Base-by-base conservation (phyloP, 2,888 invertebrate species). In the Azorinus chamasolen region DNA sequence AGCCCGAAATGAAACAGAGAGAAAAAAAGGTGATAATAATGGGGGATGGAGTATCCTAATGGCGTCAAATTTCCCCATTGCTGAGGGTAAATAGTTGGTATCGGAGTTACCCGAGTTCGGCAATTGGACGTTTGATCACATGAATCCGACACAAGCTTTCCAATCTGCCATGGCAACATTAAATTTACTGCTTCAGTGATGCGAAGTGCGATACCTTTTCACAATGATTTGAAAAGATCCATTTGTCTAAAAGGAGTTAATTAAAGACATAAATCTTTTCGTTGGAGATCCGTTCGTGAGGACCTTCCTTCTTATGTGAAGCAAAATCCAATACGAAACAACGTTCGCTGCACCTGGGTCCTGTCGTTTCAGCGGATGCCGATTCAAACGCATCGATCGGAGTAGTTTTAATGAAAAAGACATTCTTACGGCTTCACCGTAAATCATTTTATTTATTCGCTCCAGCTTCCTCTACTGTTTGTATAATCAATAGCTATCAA, bases 211-310 rank as follows among this genome's bases (percentile, higher is more conserved):
- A 80, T 75, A 65, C 69, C 62, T 69, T 32, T 74, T 41, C 75
- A 65, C 72, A 65, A 80, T 64, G 61, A 64, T 63, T 53, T 53
- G 62, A 62, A 55, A 70, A 71, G 64, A 64, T 54, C 61, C 68
- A 69, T 71, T 76, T 80, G 75, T 80, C 75, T 76, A 75, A 75
- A 72, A 53, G 78, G 62, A 65, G 72, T 76, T 80, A 72, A 80
- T 80, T 80, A 80, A 80, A 76, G 75, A 76, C 72, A 80, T 80
- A 80, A 80, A 80, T 80, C 79, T 76, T 58, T 41, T 46, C n/a
- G 54, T 43, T 64, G 32, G 55, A 64, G 64, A 55, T 54, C 46
- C 43, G 53, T 48, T 54, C 18, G 43, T 32, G 43, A 55, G 43
- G 64, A 32, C 20, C 62, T 53, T 63, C 55, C 57, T 48, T 62